phyloP scores from a whole-genome alignment of 2,888 invertebrate genomes.

The Habroteleia sp. region DNA sequence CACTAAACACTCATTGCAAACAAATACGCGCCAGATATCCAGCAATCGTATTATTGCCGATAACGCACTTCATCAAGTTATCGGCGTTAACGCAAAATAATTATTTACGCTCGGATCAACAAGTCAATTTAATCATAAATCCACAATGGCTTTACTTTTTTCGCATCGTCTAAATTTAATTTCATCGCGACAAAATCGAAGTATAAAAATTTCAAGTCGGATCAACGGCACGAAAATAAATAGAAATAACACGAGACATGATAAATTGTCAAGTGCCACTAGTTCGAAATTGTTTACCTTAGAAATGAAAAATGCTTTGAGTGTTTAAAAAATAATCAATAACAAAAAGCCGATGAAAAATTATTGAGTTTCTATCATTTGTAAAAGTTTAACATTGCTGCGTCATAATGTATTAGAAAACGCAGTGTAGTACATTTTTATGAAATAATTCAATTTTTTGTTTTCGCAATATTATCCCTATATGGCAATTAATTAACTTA shows the following conservation, averaged over 20 bases:
- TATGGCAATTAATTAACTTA: too few relatives aligned
- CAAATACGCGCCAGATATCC: conserved; percentile 28
- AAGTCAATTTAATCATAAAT: conserved; percentile 26
- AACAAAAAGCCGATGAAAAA: too few relatives aligned
- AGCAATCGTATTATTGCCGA: conserved; percentile 12
- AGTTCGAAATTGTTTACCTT: conserved; percentile 4
- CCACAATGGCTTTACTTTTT: neutral
- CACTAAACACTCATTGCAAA: conserved; percentile 28
- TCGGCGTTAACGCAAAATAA: conserved; percentile 7
- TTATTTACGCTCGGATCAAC: conserved; percentile 22
- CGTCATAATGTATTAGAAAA: too few relatives aligned
- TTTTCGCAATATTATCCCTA: too few relatives aligned
- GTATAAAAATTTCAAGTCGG: conserved; percentile 7
- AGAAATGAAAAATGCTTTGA: conserved; percentile 4
- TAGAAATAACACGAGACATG: conserved; percentile 4
- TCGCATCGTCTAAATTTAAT: conserved; percentile 12
- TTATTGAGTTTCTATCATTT: too few relatives aligned
- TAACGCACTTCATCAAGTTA: conserved; percentile 24
- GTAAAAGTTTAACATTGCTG: too few relatives aligned
- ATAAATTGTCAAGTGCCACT: conserved; percentile 1
- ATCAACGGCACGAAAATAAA: conserved; percentile 14
- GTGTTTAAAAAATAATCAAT: neutral
- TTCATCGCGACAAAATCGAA: conserved; percentile 5
- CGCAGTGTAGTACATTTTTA: too few relatives aligned
- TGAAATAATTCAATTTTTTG: too few relatives aligned